Conservation (phyloP, 2,888 invertebrate species). For the Drosophila paucipuncta region DNA sequence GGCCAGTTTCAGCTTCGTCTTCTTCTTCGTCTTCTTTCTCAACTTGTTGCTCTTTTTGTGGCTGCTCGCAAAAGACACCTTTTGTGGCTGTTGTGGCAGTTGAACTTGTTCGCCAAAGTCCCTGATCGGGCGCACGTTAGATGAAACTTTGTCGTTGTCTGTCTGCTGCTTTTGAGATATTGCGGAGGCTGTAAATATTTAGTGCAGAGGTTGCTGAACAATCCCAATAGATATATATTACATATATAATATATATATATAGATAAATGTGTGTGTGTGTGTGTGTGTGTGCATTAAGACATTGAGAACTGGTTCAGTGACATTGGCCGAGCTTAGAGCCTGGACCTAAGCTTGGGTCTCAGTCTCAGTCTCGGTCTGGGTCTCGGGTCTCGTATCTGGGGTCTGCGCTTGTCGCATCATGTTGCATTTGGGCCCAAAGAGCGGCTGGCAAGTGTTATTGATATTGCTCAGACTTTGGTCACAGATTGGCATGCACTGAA, state of each 20-base stretch:
- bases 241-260: not conserved
- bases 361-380: not conserved
- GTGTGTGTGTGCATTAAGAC: constrained; percentile 58
- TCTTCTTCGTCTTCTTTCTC: constrained; percentile 10
- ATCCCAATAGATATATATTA: constrained; percentile 58
- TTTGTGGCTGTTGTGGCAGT: constrained; percentile 59
- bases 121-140: constrained; percentile 54
- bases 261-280: not conserved
- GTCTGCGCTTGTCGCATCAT: constrained; percentile 71
- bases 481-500: constrained; percentile 53
- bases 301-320: constrained; percentile 83
- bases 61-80: constrained; percentile 52
- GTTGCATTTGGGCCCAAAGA: constrained; percentile 67
- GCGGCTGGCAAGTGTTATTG: constrained; percentile 79
- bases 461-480: constrained; percentile 71
- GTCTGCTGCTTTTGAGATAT: constrained; percentile 72
- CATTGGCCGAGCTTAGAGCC: constrained; percentile 67
- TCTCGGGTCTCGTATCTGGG: constrained; percentile 12
- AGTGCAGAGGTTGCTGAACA: constrained; percentile 79
- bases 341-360: constrained; percentile 13
- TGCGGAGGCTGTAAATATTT: constrained; percentile 82
- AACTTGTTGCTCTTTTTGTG: constrained; percentile 17
- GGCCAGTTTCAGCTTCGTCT: constrained; percentile 41
- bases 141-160: constrained; percentile 54
- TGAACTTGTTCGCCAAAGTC: constrained; percentile 73